Base-by-base conservation (phyloP, 2,888 invertebrate species). In the Caenorhabditis sp. region DNA sequence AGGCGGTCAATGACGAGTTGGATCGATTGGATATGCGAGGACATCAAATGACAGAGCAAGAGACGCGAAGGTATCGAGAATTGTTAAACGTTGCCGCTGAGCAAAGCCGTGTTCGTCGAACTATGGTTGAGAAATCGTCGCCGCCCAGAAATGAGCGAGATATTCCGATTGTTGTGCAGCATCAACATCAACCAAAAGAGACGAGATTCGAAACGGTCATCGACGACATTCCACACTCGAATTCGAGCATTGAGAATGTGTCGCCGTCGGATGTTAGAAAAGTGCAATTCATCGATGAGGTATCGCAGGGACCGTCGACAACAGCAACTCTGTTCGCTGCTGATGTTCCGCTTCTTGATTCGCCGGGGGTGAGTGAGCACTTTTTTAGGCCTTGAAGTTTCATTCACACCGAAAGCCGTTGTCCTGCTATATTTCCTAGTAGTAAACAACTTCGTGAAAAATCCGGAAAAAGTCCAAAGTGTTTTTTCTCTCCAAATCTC, bases 1-100 rank as follows among this genome's bases (percentile, higher is more conserved):
- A 81, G 51, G 77, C 82, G n/a, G 73, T 84, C 31, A 73, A 78
- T 21, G 81, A 80, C 8, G 84, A 85, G 57, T 62, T 82, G 58
- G 79, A 79, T 43, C 69, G 76, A 26, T 66, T 85, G 14, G 84
- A 85, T 63, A 62, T 67, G 58, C 81, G 81, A 57, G 81, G 76
- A 24, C 69, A 63, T 10, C 66, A 66, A 50, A 77, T 81, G 75
- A 81, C 77, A 8, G 79, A 81, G 43, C 77, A 66, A 14, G 81
- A 81, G 31, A 67, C 65, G 31, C 51, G 55, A 23, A 58, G 81
- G 23, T 81, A 79, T 61, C 63, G 78, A 53, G 75, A 75, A 23
- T 55, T 78, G 8, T 58, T 78, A 23, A 67, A 74, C 26, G 65
- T 66, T 8, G 66, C 61, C 12, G 58, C 68, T 51, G 73, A 67